Conservation (phyloP, 2,888 invertebrate species). For the Atrina japonica region DNA sequence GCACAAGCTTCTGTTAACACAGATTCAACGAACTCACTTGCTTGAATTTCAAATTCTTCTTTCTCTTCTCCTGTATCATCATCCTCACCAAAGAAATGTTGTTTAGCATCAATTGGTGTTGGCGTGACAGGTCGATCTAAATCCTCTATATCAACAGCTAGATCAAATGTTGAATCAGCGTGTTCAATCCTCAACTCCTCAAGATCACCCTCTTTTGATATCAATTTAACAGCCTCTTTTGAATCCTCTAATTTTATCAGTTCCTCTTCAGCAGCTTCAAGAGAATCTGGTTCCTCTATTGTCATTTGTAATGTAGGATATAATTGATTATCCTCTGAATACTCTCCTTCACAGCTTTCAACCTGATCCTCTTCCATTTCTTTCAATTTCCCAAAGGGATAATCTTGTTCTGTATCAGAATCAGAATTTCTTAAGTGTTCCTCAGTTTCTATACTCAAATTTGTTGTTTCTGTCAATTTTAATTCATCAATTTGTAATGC, state of each 20-base stretch:
- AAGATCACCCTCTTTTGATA: conserved; percentile 1
- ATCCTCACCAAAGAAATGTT: conserved; percentile 63
- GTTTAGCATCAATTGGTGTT: conserved; percentile 73
- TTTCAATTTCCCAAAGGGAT: too few relatives aligned
- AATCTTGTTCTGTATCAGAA: too few relatives aligned
- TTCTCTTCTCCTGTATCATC: conserved; percentile 34
- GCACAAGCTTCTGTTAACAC: conserved; percentile 74
- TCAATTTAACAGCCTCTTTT: conserved; percentile 26
- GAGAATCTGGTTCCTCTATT: background rate
- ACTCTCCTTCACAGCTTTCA: conserved; percentile 14
- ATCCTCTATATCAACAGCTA: conserved; percentile 80
- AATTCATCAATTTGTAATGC: conserved; percentile 62
- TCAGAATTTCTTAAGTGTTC: too few relatives aligned
- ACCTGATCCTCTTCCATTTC: conserved; percentile 14
- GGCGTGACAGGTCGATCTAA: conserved; percentile 83
- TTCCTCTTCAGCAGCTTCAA: conserved; percentile 50
- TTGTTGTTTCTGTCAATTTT: background rate
- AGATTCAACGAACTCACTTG: conserved; percentile 74
- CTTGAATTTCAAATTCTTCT: conserved; percentile 68
- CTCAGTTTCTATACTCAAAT: too few relatives aligned
- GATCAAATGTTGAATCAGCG: conserved; percentile 43
- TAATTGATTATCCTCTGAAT: background rate
- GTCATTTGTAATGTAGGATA: background rate
- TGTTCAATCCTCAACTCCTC: background rate
- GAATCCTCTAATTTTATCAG: conserved; percentile 47